A percentile compares a stretch with the other conserved stretches of the same genome.
These are phyloP conservation scores for Euthynnus affinis DNA, from an alignment of 2,797 vertebrate genomes.

Conservation along the genomic window DNA sequence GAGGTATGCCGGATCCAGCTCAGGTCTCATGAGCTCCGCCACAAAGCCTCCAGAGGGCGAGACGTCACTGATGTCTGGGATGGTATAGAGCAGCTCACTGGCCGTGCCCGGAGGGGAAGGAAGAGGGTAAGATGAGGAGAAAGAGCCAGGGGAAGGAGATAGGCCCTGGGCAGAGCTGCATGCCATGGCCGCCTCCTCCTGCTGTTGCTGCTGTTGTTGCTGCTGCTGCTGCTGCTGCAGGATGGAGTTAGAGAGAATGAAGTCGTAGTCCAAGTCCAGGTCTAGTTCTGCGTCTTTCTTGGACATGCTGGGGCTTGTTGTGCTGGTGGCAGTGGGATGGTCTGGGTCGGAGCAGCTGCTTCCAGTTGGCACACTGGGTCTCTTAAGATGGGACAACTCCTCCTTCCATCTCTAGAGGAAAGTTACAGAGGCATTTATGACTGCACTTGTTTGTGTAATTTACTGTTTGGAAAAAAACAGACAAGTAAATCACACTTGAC, in stretches of 20 bases:
- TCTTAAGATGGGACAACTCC: slow-evolving; percentile 93
- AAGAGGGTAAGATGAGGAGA: slow-evolving; percentile 87
- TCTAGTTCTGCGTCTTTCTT: slow-evolving; percentile 91
- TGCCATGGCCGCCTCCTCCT: slow-evolving; percentile 75
- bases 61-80: slow-evolving; percentile 95
- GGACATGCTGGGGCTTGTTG: slow-evolving; percentile 81
- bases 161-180: slow-evolving; percentile 85
- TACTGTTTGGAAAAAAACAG: slow-evolving; percentile 7
- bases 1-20: slow-evolving; percentile 95
- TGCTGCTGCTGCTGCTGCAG: slow-evolving; percentile 89
- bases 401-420: slow-evolving; percentile 93
- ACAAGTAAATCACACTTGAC: not conserved
- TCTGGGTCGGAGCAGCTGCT: slow-evolving; percentile 83
- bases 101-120: slow-evolving; percentile 84
- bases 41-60: slow-evolving; percentile 97
- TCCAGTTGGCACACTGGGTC: slow-evolving; percentile 84
- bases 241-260: slow-evolving; percentile 96
- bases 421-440: slow-evolving; percentile 64
- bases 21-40: slow-evolving; percentile 96
- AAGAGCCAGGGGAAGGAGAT: slow-evolving; percentile 86
- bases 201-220: slow-evolving; percentile 83
- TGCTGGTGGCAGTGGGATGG: slow-evolving; percentile 76
- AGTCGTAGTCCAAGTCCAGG: slow-evolving; percentile 96
- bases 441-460: slow-evolving; percentile 20
- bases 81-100: slow-evolving; percentile 85